Evolutionary conservation across 2,113 vertebrate species (phyloP), one percentile per base, ranked within the genome.

Genomic region (Ranitomeya variabilis): DNA sequence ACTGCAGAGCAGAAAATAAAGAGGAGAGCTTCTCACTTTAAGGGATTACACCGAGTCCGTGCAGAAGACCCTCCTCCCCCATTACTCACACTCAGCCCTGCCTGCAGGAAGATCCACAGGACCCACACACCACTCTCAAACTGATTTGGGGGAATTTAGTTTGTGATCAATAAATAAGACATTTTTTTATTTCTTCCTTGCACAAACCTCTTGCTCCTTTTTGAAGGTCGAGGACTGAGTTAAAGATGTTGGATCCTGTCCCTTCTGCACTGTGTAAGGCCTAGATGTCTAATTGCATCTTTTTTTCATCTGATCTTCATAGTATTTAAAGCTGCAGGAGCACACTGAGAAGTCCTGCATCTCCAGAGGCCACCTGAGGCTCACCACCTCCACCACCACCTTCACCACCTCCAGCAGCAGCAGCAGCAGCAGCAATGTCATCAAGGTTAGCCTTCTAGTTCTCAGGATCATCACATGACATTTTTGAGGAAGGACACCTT

Each of bases 21-120:
- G 94, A 91, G 91, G 92, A 79, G 90, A 89, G 92, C 93, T 94
- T 91, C 91, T 90, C 91, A 92, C 92, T 92, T 91, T 94, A 92
- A 93, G 94, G 94, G 93, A 85, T 94, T 94, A 95, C 95, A 95
- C 94, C 94, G 93, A 93, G 94, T 95, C 91, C 94, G 93, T 87
- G 90, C 95, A 91, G 93, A 91, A 93, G 92, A 94, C 94, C 94
- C 94, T 93, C 96, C 95, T 94, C 92, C 92, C 92, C 92, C 90
- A 92, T 93, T 92, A 94, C 94, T 94, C 93, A 92, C 93, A 92
- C 91, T 91, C 92, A 91, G 91, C 92, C 92, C 93, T 89, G 90
- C 89, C 91, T 90, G 92, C 92, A 90, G 82, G 85, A 80, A 89
- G 90, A 91, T 76, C 89, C 87, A 52, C 82, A 89, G 73, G 81